phyloP scores from a whole-genome alignment of 1,140 invertebrate species.

The Bathynomus jamesi region DNA sequence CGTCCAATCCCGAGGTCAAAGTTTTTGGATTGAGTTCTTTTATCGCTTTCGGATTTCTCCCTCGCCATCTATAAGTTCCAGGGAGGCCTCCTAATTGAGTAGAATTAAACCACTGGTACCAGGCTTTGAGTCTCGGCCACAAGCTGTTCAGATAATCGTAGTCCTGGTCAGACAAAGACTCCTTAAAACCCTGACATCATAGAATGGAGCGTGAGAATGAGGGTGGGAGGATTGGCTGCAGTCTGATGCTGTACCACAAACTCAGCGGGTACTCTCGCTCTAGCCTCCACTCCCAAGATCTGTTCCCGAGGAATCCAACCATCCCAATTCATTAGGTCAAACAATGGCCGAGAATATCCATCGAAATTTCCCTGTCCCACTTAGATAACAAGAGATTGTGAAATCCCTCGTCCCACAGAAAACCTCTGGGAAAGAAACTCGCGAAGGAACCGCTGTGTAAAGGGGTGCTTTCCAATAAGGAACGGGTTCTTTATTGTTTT shows the following conservation, averaged over 20 bases:
- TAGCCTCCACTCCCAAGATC: slow-evolving; percentile 79
- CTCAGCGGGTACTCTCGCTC: slow-evolving; percentile 81
- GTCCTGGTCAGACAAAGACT: slow-evolving; percentile 41
- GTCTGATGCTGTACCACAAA: slow-evolving; percentile 91
- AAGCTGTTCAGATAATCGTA: slow-evolving; percentile 44
- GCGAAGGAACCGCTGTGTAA: slow-evolving; percentile 86
- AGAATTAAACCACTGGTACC: slow-evolving; percentile 89
- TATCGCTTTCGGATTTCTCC: slow-evolving; percentile 41
- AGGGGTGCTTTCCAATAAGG: slow-evolving; percentile 88
- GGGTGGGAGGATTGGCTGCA: slow-evolving; percentile 95
- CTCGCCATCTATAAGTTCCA: slow-evolving; percentile 59
- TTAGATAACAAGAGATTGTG: slow-evolving; percentile 85
- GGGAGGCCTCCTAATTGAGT: slow-evolving; percentile 73
- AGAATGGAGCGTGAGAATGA: slow-evolving; percentile 76
- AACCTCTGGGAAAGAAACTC: slow-evolving; percentile 95
- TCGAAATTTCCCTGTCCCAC: slow-evolving; percentile 78
- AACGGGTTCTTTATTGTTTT: slow-evolving; percentile 70
- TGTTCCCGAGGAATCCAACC: slow-evolving; percentile 99
- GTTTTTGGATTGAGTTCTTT: slow-evolving; percentile 94
- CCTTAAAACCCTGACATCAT: slow-evolving; percentile 45
- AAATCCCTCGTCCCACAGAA: slow-evolving; percentile 99
- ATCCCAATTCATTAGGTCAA: slow-evolving; percentile 92
- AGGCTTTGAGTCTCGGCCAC: slow-evolving; percentile 52
- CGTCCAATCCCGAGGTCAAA: slow-evolving; percentile 91
- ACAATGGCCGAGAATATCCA: slow-evolving; percentile 91